Conservation (phyloP, 35 echinoderm and acorn worm genomes). For the Ophiothrix spiculata region DNA sequence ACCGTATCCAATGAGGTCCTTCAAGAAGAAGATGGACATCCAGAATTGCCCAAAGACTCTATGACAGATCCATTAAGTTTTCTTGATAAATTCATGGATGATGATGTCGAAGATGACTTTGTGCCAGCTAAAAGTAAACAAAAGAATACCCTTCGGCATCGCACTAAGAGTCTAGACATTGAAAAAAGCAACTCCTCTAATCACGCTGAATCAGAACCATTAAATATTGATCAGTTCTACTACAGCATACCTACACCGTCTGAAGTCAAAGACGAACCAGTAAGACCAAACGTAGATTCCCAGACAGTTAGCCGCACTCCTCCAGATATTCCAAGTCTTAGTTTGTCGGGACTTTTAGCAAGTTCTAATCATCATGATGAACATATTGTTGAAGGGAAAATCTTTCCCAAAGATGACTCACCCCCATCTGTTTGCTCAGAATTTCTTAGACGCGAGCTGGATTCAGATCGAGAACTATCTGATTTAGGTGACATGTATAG, state of each 20-base stretch:
- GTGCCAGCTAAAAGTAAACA: constrained; percentile 11
- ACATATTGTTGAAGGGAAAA: constrained; percentile 8
- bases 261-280: constrained; percentile 78
- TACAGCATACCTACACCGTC: constrained; percentile 84
- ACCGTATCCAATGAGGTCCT: constrained; percentile 47
- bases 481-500: constrained; percentile 17
- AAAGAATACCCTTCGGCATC: constrained; percentile 21
- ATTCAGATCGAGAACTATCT: constrained; percentile 2
- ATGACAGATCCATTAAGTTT: constrained; percentile 65
- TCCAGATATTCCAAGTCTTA: constrained; percentile 22
- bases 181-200: neutral
- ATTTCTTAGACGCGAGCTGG: neutral
- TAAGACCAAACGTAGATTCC: neutral
- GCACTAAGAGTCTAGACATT: constrained; percentile 37
- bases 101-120: constrained; percentile 38
- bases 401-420: neutral
- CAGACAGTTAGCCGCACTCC: constrained; percentile 17
- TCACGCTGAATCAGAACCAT: constrained; percentile 10
- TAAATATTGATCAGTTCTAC: constrained; percentile 76
- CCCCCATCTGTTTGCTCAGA: constrained; percentile 2
- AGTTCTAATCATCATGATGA: constrained; percentile 35
- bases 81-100: constrained; percentile 49
- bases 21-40: constrained; percentile 37
- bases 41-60: constrained; percentile 45
- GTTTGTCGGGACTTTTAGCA: constrained; percentile 72